Evolutionary conservation across 64 coral and sea anemone genomes (phyloP).

Genomic region (Montipora cactus): DNA sequence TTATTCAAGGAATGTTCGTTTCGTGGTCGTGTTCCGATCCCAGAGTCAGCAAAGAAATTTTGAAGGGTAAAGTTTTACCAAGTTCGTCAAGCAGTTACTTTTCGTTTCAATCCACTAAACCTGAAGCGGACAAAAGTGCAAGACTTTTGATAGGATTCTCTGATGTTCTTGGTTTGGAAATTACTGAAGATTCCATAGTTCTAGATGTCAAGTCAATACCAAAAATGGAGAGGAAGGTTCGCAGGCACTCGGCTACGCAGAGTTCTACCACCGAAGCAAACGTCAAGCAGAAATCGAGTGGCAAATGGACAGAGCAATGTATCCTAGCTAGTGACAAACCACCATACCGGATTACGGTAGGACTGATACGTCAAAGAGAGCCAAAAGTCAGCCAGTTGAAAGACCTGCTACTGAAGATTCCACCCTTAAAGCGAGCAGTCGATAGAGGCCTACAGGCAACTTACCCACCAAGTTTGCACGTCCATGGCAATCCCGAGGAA

Average conservation of each 20-base stretch:
- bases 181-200: conserved; percentile 30
- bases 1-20: neutral
- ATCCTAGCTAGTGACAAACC: neutral
- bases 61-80: conserved; percentile 36
- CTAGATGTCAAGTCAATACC: conserved; percentile 20
- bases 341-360: neutral
- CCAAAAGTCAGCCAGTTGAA: neutral
- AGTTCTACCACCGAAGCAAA: neutral
- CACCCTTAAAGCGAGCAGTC: neutral
- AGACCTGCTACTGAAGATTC: neutral
- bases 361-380: conserved; percentile 13
- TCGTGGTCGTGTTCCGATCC: conserved; percentile 15
- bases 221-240: conserved; percentile 27
- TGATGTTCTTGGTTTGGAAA: conserved; percentile 14
- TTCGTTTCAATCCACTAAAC: conserved; percentile 12
- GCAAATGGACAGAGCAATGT: conserved; percentile 2
- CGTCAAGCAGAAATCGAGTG: too few relatives aligned
- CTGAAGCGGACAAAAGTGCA: neutral
- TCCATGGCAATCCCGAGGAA: neutral
- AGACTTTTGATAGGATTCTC: conserved; percentile 27
- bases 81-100: neutral
- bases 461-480: neutral
- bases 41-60: conserved; percentile 33
- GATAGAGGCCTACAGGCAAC: conserved; percentile 24
- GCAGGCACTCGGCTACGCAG: conserved; percentile 14